Percentiles rank a stretch among this genome's conserved stretches.
phyloP scores from a whole-genome alignment of 2,797 vertebrate species.

The Tokudaia muenninki region DNA sequence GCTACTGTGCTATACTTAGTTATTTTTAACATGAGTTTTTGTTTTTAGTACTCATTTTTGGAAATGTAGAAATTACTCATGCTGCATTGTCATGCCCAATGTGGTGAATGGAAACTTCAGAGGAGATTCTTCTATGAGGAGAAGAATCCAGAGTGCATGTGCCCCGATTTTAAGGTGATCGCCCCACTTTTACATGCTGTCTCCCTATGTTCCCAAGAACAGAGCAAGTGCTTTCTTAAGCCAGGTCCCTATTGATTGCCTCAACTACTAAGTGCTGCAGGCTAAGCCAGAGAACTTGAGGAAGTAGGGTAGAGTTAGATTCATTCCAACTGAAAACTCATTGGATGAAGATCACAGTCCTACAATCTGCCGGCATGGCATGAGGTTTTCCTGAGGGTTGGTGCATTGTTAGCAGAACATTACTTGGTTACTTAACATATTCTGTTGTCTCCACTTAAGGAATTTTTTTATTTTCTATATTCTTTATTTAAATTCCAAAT shows the following conservation, averaged over 20 bases:
- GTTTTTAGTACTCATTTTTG: conserved; percentile 12
- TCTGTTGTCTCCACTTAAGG: conserved; percentile 40
- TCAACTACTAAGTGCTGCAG: conserved; percentile 64
- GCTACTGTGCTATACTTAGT: not conserved
- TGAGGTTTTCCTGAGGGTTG: not conserved
- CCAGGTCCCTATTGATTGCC: conserved; percentile 55
- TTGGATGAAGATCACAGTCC: conserved; percentile 14
- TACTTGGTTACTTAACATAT: conserved; percentile 58
- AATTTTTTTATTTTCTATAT: not conserved
- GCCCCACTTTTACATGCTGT: conserved; percentile 63
- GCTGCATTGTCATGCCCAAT: not conserved
- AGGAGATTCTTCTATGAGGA: not conserved
- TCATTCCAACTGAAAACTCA: conserved; percentile 63
- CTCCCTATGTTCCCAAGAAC: conserved; percentile 23
- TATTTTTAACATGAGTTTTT: conserved; percentile 48
- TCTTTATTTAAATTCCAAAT: too few species aligned
- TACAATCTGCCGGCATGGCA: conserved; percentile 5
- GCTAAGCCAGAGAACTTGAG: conserved; percentile 23
- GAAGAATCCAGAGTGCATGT: not conserved
- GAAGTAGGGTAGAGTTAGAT: conserved; percentile 42
- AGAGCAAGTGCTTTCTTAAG: conserved; percentile 1
- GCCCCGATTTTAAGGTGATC: conserved; percentile 55
- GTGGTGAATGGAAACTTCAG: not conserved
- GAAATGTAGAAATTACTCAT: not conserved
- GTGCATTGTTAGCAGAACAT: conserved; percentile 22